Base-by-base conservation (phyloP, 2,888 invertebrate species). In the Cyclophora punctaria region DNA sequence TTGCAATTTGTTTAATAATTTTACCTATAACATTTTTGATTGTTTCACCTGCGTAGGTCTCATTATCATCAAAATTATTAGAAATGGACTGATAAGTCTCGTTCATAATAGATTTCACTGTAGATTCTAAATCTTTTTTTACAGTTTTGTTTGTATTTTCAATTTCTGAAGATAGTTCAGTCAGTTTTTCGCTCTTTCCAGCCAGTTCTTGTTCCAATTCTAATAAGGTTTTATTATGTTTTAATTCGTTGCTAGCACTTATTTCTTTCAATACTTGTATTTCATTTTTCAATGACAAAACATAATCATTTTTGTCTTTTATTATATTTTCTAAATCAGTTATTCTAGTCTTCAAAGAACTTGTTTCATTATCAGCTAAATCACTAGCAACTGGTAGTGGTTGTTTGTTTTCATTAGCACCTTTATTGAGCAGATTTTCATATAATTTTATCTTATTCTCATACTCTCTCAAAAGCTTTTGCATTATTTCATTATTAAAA, bases 21-120 rank as follows among this genome's bases (percentile, higher is more conserved):
- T 69, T 58, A 45, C 73, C 85, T 49, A 80, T 67, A 42, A 77
- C 64, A 58, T 58, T 71, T 66, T 81, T 86, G n/a, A 85, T 62
- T 48, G 51, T 55, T 55, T 72, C 71, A 44, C 85, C 86, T 42
- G 71, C 58, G 57, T 86, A 87, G 37, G 45, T 59, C 53, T 69
- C 63, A 51, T 64, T 57, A 55, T 64, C 66, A 48, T 78, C 70
- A 64, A 87, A 83, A 62, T 80, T 78, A 34, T 57, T 54, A 49
- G 78, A 73, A 57, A 87, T 70, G 6, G 75, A 69, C 65, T 74
- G 80, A 59, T 74, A 87, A 64, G 81, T 81, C 52, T 78, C 70
- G 73, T 87, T 87, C 83, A 87, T 87, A 47, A 86, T 73, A 56
- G 62, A 63, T 68, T 87, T 87, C 5, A 80, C 55, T 63, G 67